Evolutionary conservation across 1,140 invertebrate species (phyloP), one percentile per base, ranked within the genome.

Genomic region (Carposina sasakii): DNA sequence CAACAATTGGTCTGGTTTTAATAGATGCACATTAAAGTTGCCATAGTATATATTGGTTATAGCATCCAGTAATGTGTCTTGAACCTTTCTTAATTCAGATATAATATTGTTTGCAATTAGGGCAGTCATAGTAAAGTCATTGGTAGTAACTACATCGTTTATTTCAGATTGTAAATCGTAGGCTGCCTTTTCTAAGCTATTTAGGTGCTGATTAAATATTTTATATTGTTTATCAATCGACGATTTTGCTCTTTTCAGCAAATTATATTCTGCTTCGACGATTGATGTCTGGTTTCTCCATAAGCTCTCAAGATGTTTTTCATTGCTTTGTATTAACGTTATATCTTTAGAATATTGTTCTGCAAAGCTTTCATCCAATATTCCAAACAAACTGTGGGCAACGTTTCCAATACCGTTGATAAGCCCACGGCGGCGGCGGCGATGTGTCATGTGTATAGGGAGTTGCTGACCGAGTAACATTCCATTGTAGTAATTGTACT

Each of bases 371-470:
- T 40, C n/a, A 22, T 52, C 50, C 24, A 52, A 31, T 15, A 52
- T 22, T 6, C 42, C 50, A 17, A 52, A 61, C 17, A 61, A 36
- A 1, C 44, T 41, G 19, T 52, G 54, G 17, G 52, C 51, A 16
- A 54, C 10, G 23, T 54, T 49, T n/a, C 59, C 59, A 21, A 62
- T 30, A 12, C 59, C 59, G 22, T 62, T 46, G n/a, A 57, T 46
- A 21, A 57, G 36, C 3, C 59, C 55, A 36, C 59, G 42, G 19
- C 39, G 53, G 24, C 28, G 47, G 9, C 39, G 31, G 19, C 36
- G 17, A 21, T 20, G 10, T 21, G 20, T 20, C n/a, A n/a, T n/a
- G n/a, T n/a, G n/a, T n/a, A n/a, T n/a, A n/a, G n/a, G n/a, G n/a
- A 20, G 26, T 19, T 49, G 22, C 8, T 52, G 48, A 34, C 33